Base-by-base conservation (phyloP, 64 coral and sea anemone species). In the Pocillopora verrucosa region DNA sequence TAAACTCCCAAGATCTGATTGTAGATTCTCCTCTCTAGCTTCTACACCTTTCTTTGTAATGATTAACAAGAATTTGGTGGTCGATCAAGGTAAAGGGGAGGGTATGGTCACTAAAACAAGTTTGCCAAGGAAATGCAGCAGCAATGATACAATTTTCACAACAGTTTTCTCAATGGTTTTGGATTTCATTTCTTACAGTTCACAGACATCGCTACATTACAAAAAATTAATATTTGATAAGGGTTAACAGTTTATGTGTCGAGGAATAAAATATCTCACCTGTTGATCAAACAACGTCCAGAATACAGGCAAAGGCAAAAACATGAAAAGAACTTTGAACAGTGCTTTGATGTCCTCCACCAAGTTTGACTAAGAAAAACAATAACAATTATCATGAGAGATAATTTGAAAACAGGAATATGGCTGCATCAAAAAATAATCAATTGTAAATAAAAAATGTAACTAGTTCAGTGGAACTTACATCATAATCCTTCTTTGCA, bases 261-360 rank as follows among this genome's bases (percentile, higher is more conserved):
- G 67, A 25, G 16, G 20, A 70, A 10, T 20, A 11, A 30, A 17
- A 25, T 14, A 76, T 59, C 81, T 74, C 63, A 98, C 96, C 88
- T 98, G 96, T 87, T 98, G 96, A 86, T 98, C 96, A 86, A 98
- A 98, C 9, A 98, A 67, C 15, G 96, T 98, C 96, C 96, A 98
- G 75, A 98, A 98, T 9, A 98, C 87, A 81, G 96, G 96, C 64
- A 98, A 68, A 10, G 96, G 96, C 10, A 98, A 86, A 72, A 95
- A 98, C 93, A 98, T 95, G 45, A 98, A 98, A 9, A 98, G 87
- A 1, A 98, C 96, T 93, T 95, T 95, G 37, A 95, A 92, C 26
- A 98, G 76, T 17, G 96, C 96, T 74, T 98, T 98, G 58, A 98
- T 83, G 51, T 98, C 96, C 78, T 80, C 86, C 25, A 98, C 83